These are phyloP conservation scores for Cryptoblepharus egeriae DNA, from an alignment of 2,797 vertebrate genomes.

Conservation along the genomic window DNA sequence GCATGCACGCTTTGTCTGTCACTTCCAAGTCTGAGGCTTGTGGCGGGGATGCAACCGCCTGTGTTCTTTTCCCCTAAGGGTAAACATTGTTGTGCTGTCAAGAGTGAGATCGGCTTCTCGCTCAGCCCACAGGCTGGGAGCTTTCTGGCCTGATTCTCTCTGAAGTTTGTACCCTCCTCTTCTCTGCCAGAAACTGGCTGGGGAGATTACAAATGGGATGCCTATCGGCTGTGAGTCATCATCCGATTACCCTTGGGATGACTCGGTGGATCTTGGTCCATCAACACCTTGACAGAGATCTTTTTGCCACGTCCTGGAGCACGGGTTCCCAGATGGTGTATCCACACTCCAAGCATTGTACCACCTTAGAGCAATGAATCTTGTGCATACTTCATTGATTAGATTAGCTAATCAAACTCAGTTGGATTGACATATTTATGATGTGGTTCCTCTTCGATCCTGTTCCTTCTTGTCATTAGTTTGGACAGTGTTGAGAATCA, in stretches of 20 bases:
- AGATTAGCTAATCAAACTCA: too few relatives aligned
- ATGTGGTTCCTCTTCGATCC: neutral
- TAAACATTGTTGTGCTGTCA: neutral
- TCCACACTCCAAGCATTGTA: neutral
- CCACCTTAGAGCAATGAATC: neutral
- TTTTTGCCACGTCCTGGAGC: neutral
- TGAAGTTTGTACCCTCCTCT: neutral
- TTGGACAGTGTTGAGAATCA: neutral
- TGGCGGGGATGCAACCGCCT: neutral
- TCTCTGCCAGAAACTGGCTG: neutral
- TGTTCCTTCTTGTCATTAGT: neutral
- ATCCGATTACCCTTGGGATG: neutral
- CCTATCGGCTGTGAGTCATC: neutral
- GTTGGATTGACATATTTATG: neutral
- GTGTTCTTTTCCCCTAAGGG: neutral
- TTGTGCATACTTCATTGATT: neutral
- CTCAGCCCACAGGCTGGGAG: neutral
- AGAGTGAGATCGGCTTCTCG: neutral
- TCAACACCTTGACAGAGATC: neutral
- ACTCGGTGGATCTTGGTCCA: neutral
- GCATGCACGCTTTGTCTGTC: slow-evolving; percentile 5
- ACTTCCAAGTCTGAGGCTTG: neutral
- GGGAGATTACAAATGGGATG: neutral
- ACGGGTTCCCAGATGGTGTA: neutral
- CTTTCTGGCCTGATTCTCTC: neutral